Conservation (phyloP, 2,888 invertebrate species). For the Lepetodrilus schrolli region DNA sequence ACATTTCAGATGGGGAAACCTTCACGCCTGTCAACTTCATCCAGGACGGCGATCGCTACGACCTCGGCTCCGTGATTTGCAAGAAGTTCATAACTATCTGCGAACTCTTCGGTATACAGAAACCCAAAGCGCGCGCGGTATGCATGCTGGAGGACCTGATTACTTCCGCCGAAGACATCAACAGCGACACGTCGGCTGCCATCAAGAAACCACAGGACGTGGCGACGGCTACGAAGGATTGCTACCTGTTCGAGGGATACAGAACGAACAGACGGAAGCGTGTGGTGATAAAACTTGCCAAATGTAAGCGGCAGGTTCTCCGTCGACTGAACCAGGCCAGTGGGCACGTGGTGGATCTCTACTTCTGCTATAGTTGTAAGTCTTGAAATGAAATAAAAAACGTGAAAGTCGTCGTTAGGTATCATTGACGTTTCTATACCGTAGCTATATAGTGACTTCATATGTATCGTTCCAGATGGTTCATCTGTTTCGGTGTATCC, state of each 20-base stretch:
- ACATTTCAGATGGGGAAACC: too few species aligned
- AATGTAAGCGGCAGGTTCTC: neutral
- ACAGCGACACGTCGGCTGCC: neutral
- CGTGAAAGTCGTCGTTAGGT: too few species aligned
- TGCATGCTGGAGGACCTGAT: constrained; percentile 8
- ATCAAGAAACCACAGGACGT: neutral
- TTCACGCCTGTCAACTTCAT: neutral
- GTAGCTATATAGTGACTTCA: too few species aligned
- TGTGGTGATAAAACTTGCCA: neutral
- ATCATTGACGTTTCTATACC: too few species aligned
- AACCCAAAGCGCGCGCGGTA: neutral
- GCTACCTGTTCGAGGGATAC: neutral
- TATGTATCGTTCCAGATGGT: too few species aligned
- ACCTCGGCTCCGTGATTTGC: neutral
- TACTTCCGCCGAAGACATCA: neutral
- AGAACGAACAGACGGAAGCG: neutral
- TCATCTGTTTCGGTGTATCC: too few species aligned
- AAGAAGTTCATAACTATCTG: neutral
- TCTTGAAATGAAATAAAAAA: too few species aligned
- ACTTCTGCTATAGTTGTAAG: neutral
- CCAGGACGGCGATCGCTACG: neutral
- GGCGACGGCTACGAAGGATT: too few species aligned
- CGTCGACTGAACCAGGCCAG: neutral
- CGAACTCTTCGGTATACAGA: neutral
- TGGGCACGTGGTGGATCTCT: neutral